phyloP scores from a whole-genome alignment of 2,797 vertebrate genomes.

The Ctenopoma kingsleyae region DNA sequence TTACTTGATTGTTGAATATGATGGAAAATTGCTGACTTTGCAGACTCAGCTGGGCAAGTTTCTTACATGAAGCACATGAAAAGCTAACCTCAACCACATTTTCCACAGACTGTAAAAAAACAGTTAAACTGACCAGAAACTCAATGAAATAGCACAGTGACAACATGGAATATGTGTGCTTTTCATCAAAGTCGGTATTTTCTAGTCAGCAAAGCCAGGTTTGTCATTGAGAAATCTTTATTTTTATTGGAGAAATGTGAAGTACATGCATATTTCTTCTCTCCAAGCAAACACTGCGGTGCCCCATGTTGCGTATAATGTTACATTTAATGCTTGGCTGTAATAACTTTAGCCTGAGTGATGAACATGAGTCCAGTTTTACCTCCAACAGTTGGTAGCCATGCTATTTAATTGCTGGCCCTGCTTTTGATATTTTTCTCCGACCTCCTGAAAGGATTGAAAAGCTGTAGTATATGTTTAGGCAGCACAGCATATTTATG shows the following conservation, averaged over 20 bases:
- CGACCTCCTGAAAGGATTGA: slow-evolving; percentile 5
- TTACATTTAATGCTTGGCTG: not conserved
- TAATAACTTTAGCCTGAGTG: slow-evolving; percentile 3
- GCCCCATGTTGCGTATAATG: slow-evolving; percentile 1
- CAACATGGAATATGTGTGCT: not conserved
- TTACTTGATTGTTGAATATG: not conserved
- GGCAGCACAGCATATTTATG: not conserved
- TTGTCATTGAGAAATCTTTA: not conserved
- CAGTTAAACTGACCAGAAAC: not conserved
- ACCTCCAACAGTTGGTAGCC: not conserved
- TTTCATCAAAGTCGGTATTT: not conserved
- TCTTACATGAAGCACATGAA: not conserved
- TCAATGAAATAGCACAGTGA: not conserved
- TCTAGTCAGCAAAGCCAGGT: not conserved
- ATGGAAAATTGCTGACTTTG: not conserved
- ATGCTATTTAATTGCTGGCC: slow-evolving; percentile 19
- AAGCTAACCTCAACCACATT: not conserved
- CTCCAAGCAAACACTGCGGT: not conserved
- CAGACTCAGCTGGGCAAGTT: not conserved
- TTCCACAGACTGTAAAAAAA: not conserved
- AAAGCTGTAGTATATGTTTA: slow-evolving; percentile 13
- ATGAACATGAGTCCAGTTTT: slow-evolving; percentile 10
- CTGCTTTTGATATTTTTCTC: not conserved
- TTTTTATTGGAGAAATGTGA: not conserved
- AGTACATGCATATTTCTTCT: not conserved